Evolutionary conservation across 2,113 vertebrate genomes (phyloP), one percentile per base, ranked within the genome.

Genomic region (Serinus canaria): DNA sequence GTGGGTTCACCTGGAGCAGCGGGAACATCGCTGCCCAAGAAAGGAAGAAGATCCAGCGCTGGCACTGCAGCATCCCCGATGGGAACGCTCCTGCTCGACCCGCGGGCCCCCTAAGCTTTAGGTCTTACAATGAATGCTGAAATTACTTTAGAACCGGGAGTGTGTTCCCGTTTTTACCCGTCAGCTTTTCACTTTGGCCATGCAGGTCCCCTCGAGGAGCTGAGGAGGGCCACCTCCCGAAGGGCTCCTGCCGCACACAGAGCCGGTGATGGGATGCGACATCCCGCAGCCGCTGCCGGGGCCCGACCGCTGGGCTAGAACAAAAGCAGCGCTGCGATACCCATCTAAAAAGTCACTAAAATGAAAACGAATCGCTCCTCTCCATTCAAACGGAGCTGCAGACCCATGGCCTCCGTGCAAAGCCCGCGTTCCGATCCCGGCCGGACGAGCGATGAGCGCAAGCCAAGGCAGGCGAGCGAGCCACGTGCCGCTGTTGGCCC

Each of bases 251-350:
- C 50, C 5, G 37, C 10, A 13, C 52, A 4, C 55, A 47, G 28
- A 12, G 1, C 67, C 0, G 0, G 12, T 7, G 31, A 27, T 0
- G 64, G 73, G 87, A 13, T 28, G 15, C 0, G 53, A 74, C 37
- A 31, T 37, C 52, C 58, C 19, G 14, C 66, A 28, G 5, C 50
- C 4, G 1, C 90, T 50, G 70, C 79, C 86, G 0, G 27, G 24
- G 81, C 62, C 23, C 6, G 4, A 14, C 88, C 21, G 58, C 85
- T 21, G 83, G 35, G 60, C 33, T 19, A 0, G 2, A 47, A 31
- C 43, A 31, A 47, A 50, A 59, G 11, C 60, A 13, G 13, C 4
- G 12, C 43, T 4, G 5, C 4, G 56, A 52, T 3, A 68, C 39
- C 41, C 12, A 60, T 28, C 69, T 25, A 15, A 82, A 55, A 76